These are phyloP conservation scores for Phrynosoma platyrhinos DNA, from an alignment of 2,113 vertebrate species.

Conservation along the genomic window DNA sequence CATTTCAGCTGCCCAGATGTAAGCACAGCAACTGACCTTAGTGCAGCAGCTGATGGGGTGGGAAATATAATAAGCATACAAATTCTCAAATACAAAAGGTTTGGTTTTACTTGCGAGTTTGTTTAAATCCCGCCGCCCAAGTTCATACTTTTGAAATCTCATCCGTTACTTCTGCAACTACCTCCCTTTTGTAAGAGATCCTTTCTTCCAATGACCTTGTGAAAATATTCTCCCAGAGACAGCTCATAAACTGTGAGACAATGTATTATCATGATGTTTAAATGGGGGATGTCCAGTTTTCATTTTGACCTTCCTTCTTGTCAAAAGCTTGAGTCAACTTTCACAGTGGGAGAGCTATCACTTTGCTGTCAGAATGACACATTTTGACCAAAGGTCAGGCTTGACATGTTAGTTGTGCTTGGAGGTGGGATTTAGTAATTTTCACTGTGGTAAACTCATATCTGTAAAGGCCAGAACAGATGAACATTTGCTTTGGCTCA, in stretches of 20 bases:
- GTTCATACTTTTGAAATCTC: neutral
- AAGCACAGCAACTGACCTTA: neutral
- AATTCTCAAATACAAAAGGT: neutral
- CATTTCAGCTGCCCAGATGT: neutral
- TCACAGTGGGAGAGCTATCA: slow-evolving; percentile 47
- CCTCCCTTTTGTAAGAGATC: neutral
- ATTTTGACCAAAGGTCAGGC: slow-evolving; percentile 15
- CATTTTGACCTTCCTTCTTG: slow-evolving; percentile 23
- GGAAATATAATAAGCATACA: neutral
- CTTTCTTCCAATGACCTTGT: neutral
- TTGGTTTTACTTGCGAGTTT: neutral
- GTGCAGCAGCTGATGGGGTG: neutral
- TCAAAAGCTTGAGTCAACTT: slow-evolving; percentile 46
- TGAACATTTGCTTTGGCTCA: slow-evolving; percentile 20
- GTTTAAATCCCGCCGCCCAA: neutral
- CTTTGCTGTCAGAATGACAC: slow-evolving; percentile 40
- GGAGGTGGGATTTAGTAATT: slow-evolving; percentile 23
- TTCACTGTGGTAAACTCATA: slow-evolving; percentile 21
- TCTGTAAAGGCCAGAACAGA: neutral
- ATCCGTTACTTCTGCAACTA: neutral
- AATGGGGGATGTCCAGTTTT: neutral
- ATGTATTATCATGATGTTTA: neutral
- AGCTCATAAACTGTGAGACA: slow-evolving; percentile 9
- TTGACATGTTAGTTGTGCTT: slow-evolving; percentile 40
- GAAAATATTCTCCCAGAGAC: neutral